These are phyloP conservation scores for Agrochola circellaris DNA, from an alignment of 2,888 invertebrate genomes.

Conservation along the genomic window DNA sequence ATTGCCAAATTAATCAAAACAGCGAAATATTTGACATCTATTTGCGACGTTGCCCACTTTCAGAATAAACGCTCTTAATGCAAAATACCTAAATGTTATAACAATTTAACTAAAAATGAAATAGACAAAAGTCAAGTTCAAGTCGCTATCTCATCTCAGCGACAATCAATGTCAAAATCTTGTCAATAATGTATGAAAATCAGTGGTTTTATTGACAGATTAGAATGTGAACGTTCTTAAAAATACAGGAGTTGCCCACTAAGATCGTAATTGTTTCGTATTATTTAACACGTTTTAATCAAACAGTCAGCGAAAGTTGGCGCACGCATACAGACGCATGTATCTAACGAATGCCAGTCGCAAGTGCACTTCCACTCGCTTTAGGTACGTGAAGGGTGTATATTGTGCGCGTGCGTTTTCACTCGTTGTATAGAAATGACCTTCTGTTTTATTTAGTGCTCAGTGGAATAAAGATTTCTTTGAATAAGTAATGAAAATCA, in stretches of 20 bases:
- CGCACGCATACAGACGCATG: neutral
- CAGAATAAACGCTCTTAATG: too few species aligned
- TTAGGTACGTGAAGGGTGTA: neutral
- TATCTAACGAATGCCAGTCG: neutral
- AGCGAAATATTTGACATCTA: too few species aligned
- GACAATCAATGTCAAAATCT: neutral
- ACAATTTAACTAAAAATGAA: too few species aligned
- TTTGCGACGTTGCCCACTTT: too few species aligned
- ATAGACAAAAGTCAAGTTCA: neutral
- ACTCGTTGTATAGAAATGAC: neutral
- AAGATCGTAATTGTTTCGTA: too few species aligned
- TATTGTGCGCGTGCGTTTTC: neutral
- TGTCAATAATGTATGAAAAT: neutral
- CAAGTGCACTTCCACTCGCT: neutral
- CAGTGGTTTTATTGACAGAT: too few species aligned
- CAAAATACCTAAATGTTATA: too few species aligned
- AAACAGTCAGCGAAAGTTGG: neutral
- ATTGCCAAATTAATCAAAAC: too few species aligned
- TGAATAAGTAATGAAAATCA: slow-evolving; percentile 50
- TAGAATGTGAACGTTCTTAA: too few species aligned
- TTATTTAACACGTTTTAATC: neutral
- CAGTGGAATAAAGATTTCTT: slow-evolving; percentile 37
- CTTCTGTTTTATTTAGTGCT: neutral
- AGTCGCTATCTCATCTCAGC: neutral
- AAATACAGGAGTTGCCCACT: too few species aligned